Conservation (phyloP, 2,113 vertebrate genomes). For the Steatornis caripensis region DNA sequence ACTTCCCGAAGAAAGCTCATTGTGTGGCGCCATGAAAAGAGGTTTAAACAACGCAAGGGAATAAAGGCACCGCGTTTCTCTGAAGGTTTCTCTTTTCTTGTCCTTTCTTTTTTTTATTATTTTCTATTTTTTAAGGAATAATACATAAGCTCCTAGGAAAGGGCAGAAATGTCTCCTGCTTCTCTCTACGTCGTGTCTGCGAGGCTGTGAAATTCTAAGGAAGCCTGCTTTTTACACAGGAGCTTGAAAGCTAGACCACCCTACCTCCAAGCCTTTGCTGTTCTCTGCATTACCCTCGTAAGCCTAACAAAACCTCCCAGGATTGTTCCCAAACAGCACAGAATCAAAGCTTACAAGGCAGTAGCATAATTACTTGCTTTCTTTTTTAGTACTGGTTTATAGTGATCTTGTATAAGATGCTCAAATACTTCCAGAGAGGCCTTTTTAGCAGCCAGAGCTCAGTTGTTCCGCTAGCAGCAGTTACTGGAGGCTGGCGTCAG, state of each 20-base stretch:
- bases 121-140: conserved; percentile 30
- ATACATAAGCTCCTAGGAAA: conserved; percentile 38
- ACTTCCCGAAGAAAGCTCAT: conserved; percentile 39
- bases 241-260: conserved; percentile 32
- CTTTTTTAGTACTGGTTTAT: background rate
- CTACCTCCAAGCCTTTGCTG: conserved; percentile 15
- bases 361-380: conserved; percentile 32
- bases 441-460: background rate
- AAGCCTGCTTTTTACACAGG: background rate
- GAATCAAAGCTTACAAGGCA: conserved; percentile 23
- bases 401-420: background rate
- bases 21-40: conserved; percentile 30
- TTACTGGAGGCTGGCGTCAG: background rate
- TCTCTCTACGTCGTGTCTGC: background rate
- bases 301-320: background rate
- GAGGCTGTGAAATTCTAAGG: conserved; percentile 30
- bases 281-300: background rate
- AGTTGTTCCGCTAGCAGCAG: background rate
- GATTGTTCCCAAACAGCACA: conserved; percentile 1
- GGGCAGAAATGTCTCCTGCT: conserved; percentile 48
- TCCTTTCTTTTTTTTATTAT: background rate
- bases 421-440: background rate
- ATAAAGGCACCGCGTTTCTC: conserved; percentile 33
- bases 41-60: conserved; percentile 38
- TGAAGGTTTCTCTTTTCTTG: conserved; percentile 3